These are phyloP conservation scores for Tachysurus vachellii DNA, from an alignment of 2,113 vertebrate genomes.

Conservation along the genomic window DNA sequence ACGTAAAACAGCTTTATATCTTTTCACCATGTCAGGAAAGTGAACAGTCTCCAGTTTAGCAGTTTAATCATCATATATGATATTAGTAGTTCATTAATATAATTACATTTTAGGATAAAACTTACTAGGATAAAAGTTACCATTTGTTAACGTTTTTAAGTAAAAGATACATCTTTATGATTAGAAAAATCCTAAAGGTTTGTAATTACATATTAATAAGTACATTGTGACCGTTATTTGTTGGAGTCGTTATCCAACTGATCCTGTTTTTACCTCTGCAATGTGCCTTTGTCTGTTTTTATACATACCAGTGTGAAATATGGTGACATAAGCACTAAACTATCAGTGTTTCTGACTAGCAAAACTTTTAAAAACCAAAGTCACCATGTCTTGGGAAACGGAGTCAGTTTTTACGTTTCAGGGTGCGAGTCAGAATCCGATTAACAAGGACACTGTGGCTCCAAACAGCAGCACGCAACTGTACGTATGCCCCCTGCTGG, in stretches of 20 bases:
- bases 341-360: background rate
- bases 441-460: background rate
- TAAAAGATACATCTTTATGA: background rate
- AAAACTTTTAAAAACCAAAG: background rate
- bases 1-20: background rate
- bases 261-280: background rate
- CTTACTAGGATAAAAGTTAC: too few species aligned
- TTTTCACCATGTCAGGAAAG: background rate
- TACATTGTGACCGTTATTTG: background rate
- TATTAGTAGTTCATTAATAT: background rate
- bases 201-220: background rate
- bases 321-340: background rate
- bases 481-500: slow-evolving; percentile 13
- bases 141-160: background rate
- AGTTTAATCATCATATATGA: background rate
- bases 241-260: background rate
- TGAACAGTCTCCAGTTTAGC: background rate
- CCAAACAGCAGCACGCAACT: slow-evolving; percentile 21
- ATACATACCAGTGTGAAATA: background rate
- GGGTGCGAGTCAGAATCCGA: slow-evolving; percentile 1
- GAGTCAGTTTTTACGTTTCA: background rate
- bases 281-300: background rate
- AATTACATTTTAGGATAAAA: background rate
- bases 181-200: background rate
- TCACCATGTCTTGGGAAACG: background rate